phyloP scores from a whole-genome alignment of 2,797 vertebrate genomes.

The Lutjanus campechanus region DNA sequence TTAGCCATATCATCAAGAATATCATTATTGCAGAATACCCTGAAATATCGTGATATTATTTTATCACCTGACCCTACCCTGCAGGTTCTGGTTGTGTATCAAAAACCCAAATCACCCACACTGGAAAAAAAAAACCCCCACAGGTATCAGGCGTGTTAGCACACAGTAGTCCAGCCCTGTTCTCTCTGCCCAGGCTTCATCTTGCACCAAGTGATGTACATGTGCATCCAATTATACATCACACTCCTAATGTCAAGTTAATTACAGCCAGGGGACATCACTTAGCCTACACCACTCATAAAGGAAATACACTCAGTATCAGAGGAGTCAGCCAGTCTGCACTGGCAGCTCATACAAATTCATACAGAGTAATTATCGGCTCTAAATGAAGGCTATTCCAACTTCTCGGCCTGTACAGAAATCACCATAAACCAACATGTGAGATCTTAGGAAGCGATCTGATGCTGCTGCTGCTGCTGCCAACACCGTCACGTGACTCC shows the following conservation, averaged over 20 bases:
- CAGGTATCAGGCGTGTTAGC: constrained; percentile 15
- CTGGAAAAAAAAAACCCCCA: constrained; percentile 15
- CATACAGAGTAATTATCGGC: constrained; percentile 11
- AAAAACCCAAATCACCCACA: constrained; percentile 33
- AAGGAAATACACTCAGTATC: constrained; percentile 40
- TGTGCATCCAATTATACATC: constrained; percentile 51
- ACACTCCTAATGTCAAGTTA: constrained; percentile 56
- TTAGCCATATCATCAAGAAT: too few species aligned
- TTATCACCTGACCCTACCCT: not conserved
- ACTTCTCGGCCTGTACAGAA: constrained; percentile 33
- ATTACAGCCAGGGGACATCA: constrained; percentile 55
- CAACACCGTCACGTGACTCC: constrained; percentile 79
- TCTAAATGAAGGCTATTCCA: constrained; percentile 25
- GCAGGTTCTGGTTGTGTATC: constrained; percentile 34
- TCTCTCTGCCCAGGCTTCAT: constrained; percentile 21
- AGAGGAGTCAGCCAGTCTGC: constrained; percentile 54
- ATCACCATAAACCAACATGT: constrained; percentile 50
- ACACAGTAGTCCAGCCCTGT: not conserved
- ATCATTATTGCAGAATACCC: too few species aligned
- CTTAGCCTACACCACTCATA: constrained; percentile 38
- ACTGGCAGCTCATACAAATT: constrained; percentile 27
- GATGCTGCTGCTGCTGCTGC: constrained; percentile 67
- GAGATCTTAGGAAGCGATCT: constrained; percentile 54
- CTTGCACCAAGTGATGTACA: constrained; percentile 39
- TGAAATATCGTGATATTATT: too few species aligned